Evolutionary conservation across 2,113 vertebrate species (phyloP).

Genomic region (Ciconia boyciana): DNA sequence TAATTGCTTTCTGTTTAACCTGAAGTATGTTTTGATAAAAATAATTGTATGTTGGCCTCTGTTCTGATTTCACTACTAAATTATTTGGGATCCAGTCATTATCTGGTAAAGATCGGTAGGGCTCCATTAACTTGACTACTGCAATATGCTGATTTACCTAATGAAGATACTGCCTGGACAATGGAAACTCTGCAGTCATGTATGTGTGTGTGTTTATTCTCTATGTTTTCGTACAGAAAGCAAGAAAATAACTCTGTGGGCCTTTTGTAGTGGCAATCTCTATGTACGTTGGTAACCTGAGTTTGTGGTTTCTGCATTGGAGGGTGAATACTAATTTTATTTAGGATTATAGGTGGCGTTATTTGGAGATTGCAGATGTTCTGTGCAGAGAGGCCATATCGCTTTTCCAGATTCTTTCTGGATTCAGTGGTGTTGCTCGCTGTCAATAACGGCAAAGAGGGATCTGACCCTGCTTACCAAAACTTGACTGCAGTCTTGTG

Average conservation of each 20-base stretch:
- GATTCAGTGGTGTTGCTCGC: neutral
- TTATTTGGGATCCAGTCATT: neutral
- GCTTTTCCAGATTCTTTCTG: neutral
- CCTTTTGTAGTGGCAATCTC: neutral
- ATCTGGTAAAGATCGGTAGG: neutral
- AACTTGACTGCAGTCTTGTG: neutral
- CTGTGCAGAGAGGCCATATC: neutral
- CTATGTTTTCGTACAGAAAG: neutral
- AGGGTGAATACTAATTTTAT: neutral
- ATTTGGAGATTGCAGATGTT: neutral
- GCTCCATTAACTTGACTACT: neutral
- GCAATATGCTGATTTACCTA: neutral
- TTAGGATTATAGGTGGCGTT: neutral
- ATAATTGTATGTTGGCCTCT: neutral
- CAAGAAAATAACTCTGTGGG: neutral
- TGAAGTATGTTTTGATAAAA: neutral
- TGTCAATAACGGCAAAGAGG: neutral
- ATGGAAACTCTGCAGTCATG: accelerated
- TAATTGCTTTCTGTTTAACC: neutral
- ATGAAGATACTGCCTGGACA: neutral
- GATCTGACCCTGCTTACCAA: neutral
- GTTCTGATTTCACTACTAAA: neutral
- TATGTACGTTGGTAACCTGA: no score
- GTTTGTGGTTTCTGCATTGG: neutral
- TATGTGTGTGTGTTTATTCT: neutral